These are phyloP conservation scores for Meteorus colon DNA, from an alignment of 2,888 invertebrate species.

Conservation along the genomic window DNA sequence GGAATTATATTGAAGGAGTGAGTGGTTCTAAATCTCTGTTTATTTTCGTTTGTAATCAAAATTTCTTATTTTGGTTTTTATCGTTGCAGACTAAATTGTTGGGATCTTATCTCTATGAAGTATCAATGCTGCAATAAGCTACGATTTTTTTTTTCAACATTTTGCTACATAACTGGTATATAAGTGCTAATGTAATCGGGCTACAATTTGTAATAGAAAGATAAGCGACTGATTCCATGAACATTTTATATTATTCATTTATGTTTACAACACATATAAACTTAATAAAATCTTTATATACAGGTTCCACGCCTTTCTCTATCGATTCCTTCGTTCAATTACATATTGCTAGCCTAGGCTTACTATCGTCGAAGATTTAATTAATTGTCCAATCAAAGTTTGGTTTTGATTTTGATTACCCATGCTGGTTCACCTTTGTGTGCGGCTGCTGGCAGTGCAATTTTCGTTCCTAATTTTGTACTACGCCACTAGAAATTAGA, in stretches of 20 bases:
- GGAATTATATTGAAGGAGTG: constrained; percentile 96
- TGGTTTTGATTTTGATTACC: constrained; percentile 57
- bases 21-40: constrained; percentile 66
- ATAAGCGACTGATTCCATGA: constrained; percentile 4
- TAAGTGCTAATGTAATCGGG: constrained; percentile 33
- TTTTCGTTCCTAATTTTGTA: constrained; percentile 39
- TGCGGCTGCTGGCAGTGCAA: constrained; percentile 58
- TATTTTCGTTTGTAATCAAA: not conserved
- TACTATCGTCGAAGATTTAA: not conserved
- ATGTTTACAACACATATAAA: not conserved
- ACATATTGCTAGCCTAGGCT: no score
- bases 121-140: constrained; percentile 75
- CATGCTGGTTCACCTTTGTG: constrained; percentile 66
- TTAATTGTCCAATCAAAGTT: constrained; percentile 22
- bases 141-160: not conserved
- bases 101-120: constrained; percentile 92
- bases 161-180: not conserved
- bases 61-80: constrained; percentile 22
- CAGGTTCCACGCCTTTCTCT: constrained; percentile 34
- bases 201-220: not conserved
- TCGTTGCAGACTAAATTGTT: constrained; percentile 88
- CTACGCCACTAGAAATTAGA: constrained; percentile 55
- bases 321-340: not conserved
- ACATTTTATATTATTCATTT: constrained; percentile 3
- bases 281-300: constrained; percentile 29